Evolutionary conservation across 2,113 vertebrate species (phyloP), one percentile per base, ranked within the genome.

Genomic region (Hymenochirus boettgeri): DNA sequence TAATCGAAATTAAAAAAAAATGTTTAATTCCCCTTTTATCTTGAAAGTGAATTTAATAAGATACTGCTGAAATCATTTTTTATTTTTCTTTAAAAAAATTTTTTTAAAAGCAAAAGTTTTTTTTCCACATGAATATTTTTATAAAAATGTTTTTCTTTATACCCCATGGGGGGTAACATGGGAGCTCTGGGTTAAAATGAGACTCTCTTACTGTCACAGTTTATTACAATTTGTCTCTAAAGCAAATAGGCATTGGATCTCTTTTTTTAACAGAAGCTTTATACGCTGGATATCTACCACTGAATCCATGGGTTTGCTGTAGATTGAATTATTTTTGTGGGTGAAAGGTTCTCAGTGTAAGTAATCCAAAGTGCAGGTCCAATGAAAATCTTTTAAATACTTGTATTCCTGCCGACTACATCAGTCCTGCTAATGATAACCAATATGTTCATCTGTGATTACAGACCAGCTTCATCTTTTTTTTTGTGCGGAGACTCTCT

Each of bases 361-460:
- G 73, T 71, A 72, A 71, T 76, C 75, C 76, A 80, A 71, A 74
- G 73, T 74, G 74, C 64, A 64, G 73, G 75, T 70, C 77, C 79
- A 46, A 65, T 86, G 83, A 83, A 84, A 84, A 83, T 71, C 76
- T 82, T 42, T 75, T 77, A 80, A 83, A 79, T 78, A 78, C 79
- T 79, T 85, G 63, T 62, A 31, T 72, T 64, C 66, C 57, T 58
- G 70, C 79, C 86, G 83, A 86, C 84, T 78, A 79, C 88, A n/a
- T 86, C 77, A 77, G 90, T 91, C 84, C 84, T 74, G 75, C 87
- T 87, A 90, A 89, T 85, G 85, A 89, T 88, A 87, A 76, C 87
- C 87, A 13, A 88, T 92, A 89, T 87, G 83, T 92, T 92, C 90
- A 89, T 89, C 80, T 87, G 80, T 83, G 86, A 92, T 92, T 92